A percentile compares a stretch with the other conserved stretches of the same genome.
Conservation (phyloP, 2,797 vertebrate species). For the Peromyscus nudipes region DNA sequence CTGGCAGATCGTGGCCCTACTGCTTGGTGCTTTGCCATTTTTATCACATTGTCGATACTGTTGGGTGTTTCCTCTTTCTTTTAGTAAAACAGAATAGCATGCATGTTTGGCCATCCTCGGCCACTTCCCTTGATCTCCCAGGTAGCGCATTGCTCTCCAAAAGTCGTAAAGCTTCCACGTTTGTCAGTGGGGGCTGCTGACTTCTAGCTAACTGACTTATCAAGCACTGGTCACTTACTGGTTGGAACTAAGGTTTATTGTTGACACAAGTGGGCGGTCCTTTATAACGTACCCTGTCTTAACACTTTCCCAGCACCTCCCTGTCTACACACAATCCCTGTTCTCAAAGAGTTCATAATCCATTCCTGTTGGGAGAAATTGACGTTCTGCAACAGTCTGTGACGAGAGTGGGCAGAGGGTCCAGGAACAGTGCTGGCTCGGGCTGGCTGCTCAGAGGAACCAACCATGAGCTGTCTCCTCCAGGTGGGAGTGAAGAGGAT, state of each 20-base stretch:
- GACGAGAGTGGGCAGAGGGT: background rate
- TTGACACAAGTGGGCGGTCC: background rate
- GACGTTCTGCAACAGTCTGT: rapidly evolving
- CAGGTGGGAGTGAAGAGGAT: background rate
- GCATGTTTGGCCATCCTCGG: background rate
- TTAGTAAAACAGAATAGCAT: background rate
- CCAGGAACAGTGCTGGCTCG: background rate
- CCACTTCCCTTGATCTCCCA: background rate
- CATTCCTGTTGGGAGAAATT: rapidly evolving
- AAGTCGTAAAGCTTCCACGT: background rate
- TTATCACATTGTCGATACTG: background rate
- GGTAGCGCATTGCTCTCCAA: background rate
- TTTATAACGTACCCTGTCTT: rapidly evolving
- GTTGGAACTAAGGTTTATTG: background rate
- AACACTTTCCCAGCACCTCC: rapidly evolving
- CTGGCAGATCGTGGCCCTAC: rapidly evolving
- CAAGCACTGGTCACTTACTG: background rate
- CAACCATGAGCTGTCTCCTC: background rate
- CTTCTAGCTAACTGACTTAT: background rate
- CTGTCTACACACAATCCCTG: background rate
- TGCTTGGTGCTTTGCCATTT: background rate
- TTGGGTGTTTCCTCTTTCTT: background rate
- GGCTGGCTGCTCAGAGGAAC: background rate
- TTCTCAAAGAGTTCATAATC: background rate
- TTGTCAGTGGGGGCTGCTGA: background rate